A percentile compares a stretch with the other conserved stretches of the same genome.
Conservation (phyloP, 2,113 vertebrate genomes). For the Crotophaga sulcirostris region DNA sequence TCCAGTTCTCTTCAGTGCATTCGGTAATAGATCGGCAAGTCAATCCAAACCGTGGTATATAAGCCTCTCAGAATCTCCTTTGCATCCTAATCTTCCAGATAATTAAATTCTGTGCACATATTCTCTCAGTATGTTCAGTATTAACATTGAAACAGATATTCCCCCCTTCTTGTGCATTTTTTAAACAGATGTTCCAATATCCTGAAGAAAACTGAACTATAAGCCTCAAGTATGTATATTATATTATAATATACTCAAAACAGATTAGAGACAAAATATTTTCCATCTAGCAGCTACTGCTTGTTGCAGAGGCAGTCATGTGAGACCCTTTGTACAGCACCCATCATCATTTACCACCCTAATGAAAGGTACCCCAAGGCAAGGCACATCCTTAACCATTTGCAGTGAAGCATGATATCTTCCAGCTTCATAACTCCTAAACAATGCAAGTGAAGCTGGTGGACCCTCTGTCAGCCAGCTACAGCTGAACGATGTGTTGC, state of each 20-base stretch:
- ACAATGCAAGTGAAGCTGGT: not conserved
- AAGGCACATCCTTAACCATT: fast-evolving
- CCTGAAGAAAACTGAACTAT: constrained; percentile 31
- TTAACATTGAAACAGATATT: constrained; percentile 5
- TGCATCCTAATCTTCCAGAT: not conserved
- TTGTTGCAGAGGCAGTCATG: not conserved
- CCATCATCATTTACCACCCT: not conserved
- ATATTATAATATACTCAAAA: not conserved
- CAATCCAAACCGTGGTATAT: not conserved
- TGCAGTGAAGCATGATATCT: fast-evolving
- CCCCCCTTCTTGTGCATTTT: not conserved
- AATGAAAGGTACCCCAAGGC: not conserved
- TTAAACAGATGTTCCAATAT: constrained; percentile 51
- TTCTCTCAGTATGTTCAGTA: not conserved
- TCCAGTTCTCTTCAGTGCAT: not conserved
- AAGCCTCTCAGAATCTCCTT: not conserved
- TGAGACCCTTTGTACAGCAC: not conserved
- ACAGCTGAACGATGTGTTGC: not conserved
- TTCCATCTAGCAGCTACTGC: not conserved
- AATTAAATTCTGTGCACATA: not conserved
- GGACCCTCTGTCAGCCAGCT: not conserved
- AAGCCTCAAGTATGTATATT: constrained; percentile 2
- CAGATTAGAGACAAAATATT: constrained; percentile 9
- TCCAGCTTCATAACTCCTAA: not conserved
- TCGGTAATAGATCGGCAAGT: not conserved